Base-by-base conservation (phyloP, 2,113 vertebrate species). In the Urocitellus parryii region DNA sequence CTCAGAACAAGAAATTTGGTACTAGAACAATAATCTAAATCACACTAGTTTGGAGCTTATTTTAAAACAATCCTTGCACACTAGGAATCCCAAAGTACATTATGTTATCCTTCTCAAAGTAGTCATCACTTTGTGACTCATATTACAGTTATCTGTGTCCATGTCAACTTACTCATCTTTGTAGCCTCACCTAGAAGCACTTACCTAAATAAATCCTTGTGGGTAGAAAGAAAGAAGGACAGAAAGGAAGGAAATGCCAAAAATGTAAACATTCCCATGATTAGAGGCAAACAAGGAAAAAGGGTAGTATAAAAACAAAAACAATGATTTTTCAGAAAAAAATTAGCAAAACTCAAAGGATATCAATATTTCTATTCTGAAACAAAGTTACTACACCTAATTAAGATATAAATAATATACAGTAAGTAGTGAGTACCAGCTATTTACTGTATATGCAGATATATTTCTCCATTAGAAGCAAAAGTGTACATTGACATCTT, bases 311-410 rank as follows among this genome's bases (percentile, higher is more conserved):
- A 51, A 77, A 42, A 95, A 91, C 24, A 70, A 25, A 51, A 2
- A 81, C 1, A 20, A 12, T 51, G n/a, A 86, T 78, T 87, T 73
- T 92, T 96, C 88, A 86, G 17, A 14, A 58, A 68, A 81, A 91
- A 65, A 42, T 56, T 24, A 90, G 32, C 61, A 96, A 89, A 88
- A 72, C 80, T 79, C 56, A 80, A 83, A 90, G 34, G 77, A 84
- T 77, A 58, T 58, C 37, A 67, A 24, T 73, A 95, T 84, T 89
- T 94, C 18, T 61, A 63, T 61, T 56, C 72, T 96, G 24, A 86
- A 67, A 24, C 8, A 82, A 84, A 84, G 22, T 48, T 72, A 67
- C 63, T 45, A 91, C 58, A 29, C 14, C 53, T 76, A 51, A 61
- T 70, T 93, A 87, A 70, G 37, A 74, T 79, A 53, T 48, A 79